Base-by-base conservation (phyloP, 2,797 vertebrate genomes). In the Acanthopagrus latus region DNA sequence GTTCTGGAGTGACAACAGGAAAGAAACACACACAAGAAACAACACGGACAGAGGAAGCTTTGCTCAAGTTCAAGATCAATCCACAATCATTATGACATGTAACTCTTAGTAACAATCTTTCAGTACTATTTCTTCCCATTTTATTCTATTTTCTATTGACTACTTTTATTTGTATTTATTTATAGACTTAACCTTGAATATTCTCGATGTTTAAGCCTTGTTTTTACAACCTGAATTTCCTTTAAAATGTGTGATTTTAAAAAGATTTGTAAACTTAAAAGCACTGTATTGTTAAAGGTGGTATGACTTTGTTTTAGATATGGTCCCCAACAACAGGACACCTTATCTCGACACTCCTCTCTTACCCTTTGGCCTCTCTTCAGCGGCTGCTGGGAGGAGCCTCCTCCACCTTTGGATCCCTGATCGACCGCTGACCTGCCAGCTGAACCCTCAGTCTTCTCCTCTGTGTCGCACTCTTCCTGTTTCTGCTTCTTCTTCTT, bases 311-410 rank as follows among this genome's bases (percentile, higher is more conserved):
- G 8, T 29, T 21, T 59, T 7, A 20, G 13, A 56, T 76, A 18
- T 57, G 20, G n/a, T 38, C 43, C n/a, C 51, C 5, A 0, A 29
- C 2, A n/a, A 52, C 1, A 57, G 41, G 48, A 71, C 16, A 14
- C 7, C 44, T 66, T 47, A 67, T 69, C 64, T 76, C n/a, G 17
- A 29, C 9, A 25, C 16, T 38, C 38, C 14, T 64, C 27, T 74
- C 78, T 76, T 60, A 99, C 98, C 97, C 96, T 98, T 52, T 99
- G 98, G 46, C 98, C 97, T 91, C 98, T 92, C 82, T 99, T 99
- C 78, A 96, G 85, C 2, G 95, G 96, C 55, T 91, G 93, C 89
- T 93, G 93, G 29, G 91, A 84, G 1, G 92, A 71, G 67, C 76
- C 96, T 64, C 48, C 90, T 71, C 85, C 81, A 81, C 67, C 91